Percentiles rank a stretch among this genome's conserved stretches.
Conservation (phyloP, 2,797 vertebrate species). For the Oryzias sinensis region DNA sequence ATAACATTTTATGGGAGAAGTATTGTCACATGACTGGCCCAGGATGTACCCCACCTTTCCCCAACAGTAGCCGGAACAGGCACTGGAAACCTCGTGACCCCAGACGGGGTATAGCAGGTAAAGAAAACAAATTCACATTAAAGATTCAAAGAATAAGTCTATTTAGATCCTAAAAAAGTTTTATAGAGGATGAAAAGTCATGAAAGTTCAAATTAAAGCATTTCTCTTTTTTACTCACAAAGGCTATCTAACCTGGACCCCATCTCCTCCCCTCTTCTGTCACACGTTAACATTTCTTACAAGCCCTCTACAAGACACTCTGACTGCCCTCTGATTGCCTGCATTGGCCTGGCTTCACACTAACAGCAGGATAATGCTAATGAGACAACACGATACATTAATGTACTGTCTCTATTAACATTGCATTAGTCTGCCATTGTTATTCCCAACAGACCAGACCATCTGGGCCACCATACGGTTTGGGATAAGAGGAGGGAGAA, state of each 20-base stretch:
- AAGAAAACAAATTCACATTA: no score
- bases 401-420: constrained; percentile 69
- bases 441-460: constrained; percentile 57
- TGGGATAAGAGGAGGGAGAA: constrained; percentile 21
- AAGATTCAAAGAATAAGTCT: no score
- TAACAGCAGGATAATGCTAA: constrained; percentile 69
- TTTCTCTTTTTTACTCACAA: no score
- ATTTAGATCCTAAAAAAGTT: no score
- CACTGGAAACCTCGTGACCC: no score
- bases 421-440: constrained; percentile 63
- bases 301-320: constrained; percentile 25
- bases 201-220: no score
- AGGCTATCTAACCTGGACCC: constrained; percentile 20
- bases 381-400: constrained; percentile 63
- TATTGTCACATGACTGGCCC: no score
- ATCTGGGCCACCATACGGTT: constrained; percentile 70
- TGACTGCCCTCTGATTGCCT: constrained; percentile 25
- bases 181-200: no score
- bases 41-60: no score
- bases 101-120: no score
- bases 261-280: constrained; percentile 26
- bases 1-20: no score
- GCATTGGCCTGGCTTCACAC: constrained; percentile 35
- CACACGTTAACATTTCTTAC: constrained; percentile 27
- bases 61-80: no score